phyloP scores from a whole-genome alignment of 2,113 vertebrate species.

The Neofelis nebulosa region DNA sequence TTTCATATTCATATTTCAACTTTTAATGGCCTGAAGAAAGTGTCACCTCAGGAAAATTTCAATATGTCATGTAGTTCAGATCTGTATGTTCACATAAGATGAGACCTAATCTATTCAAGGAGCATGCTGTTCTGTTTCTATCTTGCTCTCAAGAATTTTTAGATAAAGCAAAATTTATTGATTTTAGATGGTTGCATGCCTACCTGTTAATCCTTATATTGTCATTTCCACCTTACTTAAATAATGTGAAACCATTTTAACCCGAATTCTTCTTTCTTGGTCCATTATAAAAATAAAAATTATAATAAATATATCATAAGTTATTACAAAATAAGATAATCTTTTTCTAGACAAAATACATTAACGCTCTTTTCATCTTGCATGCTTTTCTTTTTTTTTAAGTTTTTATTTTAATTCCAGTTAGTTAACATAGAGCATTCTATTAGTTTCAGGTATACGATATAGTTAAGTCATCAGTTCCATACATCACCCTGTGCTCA shows the following conservation, averaged over 20 bases:
- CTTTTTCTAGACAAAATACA: neutral
- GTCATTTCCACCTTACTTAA: neutral
- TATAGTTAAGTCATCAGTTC: neutral
- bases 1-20: neutral
- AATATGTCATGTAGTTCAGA: neutral
- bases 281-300: neutral
- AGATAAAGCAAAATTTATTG: neutral
- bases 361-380: neutral
- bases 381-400: neutral
- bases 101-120: neutral
- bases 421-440: neutral
- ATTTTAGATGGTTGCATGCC: neutral
- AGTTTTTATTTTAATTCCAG: neutral
- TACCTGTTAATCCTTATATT: neutral
- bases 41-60: constrained; percentile 8
- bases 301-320: neutral
- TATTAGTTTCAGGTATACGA: neutral
- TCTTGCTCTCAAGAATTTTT: neutral
- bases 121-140: neutral
- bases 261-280: neutral
- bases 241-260: neutral
- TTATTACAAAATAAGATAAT: neutral
- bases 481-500: neutral
- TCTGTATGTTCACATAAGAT: neutral
- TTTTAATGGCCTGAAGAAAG: neutral